Evolutionary conservation across 2,113 vertebrate genomes (phyloP), one percentile per base, ranked within the genome.

Genomic region (Ifrita kowaldi): DNA sequence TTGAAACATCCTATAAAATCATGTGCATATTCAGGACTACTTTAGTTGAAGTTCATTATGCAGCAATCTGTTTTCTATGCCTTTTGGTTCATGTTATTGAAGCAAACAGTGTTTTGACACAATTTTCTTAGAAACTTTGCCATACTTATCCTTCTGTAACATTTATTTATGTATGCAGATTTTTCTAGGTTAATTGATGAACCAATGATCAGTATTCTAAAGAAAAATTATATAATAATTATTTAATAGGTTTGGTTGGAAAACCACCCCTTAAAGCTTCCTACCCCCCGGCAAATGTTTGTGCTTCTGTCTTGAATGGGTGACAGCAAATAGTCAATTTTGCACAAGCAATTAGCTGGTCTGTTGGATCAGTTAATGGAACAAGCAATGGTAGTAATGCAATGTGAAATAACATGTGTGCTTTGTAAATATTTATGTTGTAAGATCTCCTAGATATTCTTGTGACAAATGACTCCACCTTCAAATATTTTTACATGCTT

Each of bases 341-440:
- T 74, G 60, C 87, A 87, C 65, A 68, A 83, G 78, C 68, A 89
- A 97, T 86, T 98, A 98, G 97, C 75, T 96, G 89, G 80, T 90
- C 97, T 97, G 96, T 94, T 97, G 87, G 67, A 93, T 93, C 77
- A 78, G 91, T 90, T 98, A 98, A 98, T 98, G 95, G 95, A 97
- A 92, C 62, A 81, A 93, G 49, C 97, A 67, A 87, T 81, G 65
- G 92, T 63, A 80, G 92, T 96, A 98, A 96, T 57, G 76, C 87
- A 13, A 50, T 73, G 62, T 90, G 95, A 96, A 97, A 94, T 97
- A 89, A 83, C 78, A 97, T 97, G 98, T 98, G 98, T 97, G 96
- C 95, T 96, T 94, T 92, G 95, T 98, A 98, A 98, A 98, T 98
- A 98, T 98, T 97, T 97, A 96, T 97, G 87, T 88, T 95, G 39